Base-by-base conservation (phyloP, 2,888 invertebrate species). In the Yponomeuta plumbellus region DNA sequence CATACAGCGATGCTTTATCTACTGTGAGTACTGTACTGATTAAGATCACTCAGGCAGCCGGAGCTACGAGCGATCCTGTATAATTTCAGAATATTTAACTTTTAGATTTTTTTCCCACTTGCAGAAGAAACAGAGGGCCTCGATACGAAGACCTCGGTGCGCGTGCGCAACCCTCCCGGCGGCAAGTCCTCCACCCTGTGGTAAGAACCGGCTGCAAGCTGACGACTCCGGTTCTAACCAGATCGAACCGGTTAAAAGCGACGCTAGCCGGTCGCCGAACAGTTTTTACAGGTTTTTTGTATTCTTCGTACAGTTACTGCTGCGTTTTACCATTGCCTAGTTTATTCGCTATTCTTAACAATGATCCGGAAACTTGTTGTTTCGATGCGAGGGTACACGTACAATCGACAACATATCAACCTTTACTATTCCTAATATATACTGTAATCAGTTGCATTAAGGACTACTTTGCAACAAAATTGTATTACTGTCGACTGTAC, bases 81-180 rank as follows among this genome's bases (percentile, higher is more conserved):
- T n/a, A n/a, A n/a, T n/a, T n/a, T n/a, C n/a, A n/a, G n/a, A n/a
- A n/a, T n/a, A n/a, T n/a, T n/a, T n/a, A n/a, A n/a, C n/a, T n/a
- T n/a, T n/a, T n/a, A n/a, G n/a, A n/a, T n/a, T 65, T 71, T 70
- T 73, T 75, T 66, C 63, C 68, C 70, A 70, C 70, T 92, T 92
- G 17, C 93, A 96, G 96, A 95, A 92, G 96, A 96, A 79, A 81
- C 94, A 26, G 96, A 95, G 84, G 95, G 94, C 66, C 87, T 92
- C 17, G 94, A 94, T 67, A 93, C 94, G 73, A 95, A 96, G 78
- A 94, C 96, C 0, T 96, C 95, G 67, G 97, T 97, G 69, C 95
- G 96, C 74, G 96, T 97, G 4, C 93, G 95, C 80, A 96, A 97
- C 92, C 97, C 97, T 11, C 97, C 97, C 1, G 97, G 97, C 73